Conservation (phyloP, 2,113 vertebrate genomes). For the Cinclus mexicanus region DNA sequence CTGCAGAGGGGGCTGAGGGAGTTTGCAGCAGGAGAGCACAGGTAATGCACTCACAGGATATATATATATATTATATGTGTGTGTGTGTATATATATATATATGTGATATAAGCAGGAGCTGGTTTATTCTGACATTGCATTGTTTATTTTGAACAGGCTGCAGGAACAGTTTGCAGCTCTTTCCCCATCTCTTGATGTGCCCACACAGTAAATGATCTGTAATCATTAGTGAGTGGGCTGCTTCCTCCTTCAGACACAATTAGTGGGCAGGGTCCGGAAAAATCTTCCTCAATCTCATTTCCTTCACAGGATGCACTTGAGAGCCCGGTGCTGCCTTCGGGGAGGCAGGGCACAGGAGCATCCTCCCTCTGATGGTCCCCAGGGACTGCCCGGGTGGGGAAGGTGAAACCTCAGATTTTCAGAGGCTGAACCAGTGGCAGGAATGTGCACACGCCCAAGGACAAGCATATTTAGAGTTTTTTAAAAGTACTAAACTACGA, state of each 20-base stretch:
- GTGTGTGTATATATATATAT: no score
- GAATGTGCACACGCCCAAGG: accelerated
- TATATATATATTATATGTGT: no score
- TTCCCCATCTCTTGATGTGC: background rate
- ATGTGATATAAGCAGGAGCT: background rate
- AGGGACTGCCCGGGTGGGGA: accelerated
- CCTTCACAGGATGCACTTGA: conserved; percentile 14
- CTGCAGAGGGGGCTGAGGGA: background rate
- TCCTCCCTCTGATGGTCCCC: background rate
- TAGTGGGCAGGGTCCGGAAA: conserved; percentile 44
- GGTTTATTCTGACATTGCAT: accelerated
- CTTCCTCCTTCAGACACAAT: conserved; percentile 56
- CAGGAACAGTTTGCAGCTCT: background rate
- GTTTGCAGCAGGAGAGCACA: background rate
- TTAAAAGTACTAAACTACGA: no score
- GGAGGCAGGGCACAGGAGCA: background rate
- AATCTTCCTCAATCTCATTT: conserved; percentile 49
- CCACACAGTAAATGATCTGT: background rate
- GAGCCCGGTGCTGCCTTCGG: background rate
- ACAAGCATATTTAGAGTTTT: background rate
- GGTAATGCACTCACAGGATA: background rate
- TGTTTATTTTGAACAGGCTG: background rate
- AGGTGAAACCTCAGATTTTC: background rate
- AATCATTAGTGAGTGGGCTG: conserved; percentile 42
- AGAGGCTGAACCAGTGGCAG: background rate